Base-by-base conservation (phyloP, 53 echinoderm and acorn worm genomes). In the Temnopleurus reevesii region DNA sequence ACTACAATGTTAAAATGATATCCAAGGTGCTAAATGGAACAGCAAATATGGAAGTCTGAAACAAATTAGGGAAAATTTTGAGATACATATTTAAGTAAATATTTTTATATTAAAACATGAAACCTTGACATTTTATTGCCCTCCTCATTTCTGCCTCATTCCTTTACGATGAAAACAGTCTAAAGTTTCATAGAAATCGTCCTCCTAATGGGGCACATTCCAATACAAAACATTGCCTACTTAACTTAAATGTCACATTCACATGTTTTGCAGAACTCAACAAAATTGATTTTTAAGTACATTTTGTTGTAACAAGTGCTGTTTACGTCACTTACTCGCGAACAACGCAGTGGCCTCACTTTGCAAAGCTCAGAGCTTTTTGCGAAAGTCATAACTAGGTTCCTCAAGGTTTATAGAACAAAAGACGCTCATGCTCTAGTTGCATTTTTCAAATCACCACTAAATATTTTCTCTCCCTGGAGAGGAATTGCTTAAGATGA, bases 321-420 rank as follows among this genome's bases (percentile, higher is more conserved):
- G n/a, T 15, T 49, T 49, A 49, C 49, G 15, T 49, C 15, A 49
- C 49, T 49, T 49, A 9, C 49, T 43, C n/a, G 41, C 5, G 36
- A 13, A n/a, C n/a, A 38, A 41, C 41, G n/a, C n/a, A 71, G 43
- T 71, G 71, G 41, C 71, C 41, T 71, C 23, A 71, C 12, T 64
- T 13, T 56, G n/a, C 17, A 71, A 41, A 71, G 71, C 36, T 36
- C 23, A 23, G n/a, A 49, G 28, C 30, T 46, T 5, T 79, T 30
- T 49, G 4, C 53, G 27, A 49, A 79, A 21, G 15, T 79, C n/a
- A 8, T 35, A 83, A 83, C 83, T 83, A 33, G 83, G 56, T 83
- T 83, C 33, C 34, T 27, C 83, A 83, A 83, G 83, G 83, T 83
- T 55, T 55, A 7, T 1, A 10, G 8, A 36, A 53, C 46, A 53